Conservation (phyloP, 2,113 vertebrate genomes). For the Vimba vimba region DNA sequence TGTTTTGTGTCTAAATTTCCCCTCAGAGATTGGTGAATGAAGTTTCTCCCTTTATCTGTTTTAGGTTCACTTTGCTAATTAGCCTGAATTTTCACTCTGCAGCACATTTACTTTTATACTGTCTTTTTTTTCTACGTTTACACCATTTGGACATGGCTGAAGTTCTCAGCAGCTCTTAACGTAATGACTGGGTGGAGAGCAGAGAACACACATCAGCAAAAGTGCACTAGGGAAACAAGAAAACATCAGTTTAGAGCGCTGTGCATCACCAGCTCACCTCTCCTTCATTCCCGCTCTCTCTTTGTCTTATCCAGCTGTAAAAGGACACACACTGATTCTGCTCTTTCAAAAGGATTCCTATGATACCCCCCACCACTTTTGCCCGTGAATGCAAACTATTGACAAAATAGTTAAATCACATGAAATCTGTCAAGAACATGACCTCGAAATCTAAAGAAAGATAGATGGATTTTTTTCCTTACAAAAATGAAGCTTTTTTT, state of each 20-base stretch:
- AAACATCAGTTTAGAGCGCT: background rate
- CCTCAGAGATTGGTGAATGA: background rate
- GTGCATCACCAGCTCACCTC: background rate
- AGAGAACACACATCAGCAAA: background rate
- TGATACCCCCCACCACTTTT: background rate
- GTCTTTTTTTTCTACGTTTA: background rate
- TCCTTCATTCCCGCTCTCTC: constrained; percentile 39
- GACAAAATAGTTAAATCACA: background rate
- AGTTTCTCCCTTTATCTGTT: background rate
- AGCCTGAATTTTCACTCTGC: background rate
- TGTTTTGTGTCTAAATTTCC: background rate
- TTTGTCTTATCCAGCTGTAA: constrained; percentile 61
- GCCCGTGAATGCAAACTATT: background rate
- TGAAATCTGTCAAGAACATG: background rate
- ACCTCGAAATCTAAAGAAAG: background rate
- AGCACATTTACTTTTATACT: background rate
- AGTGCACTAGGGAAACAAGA: constrained; percentile 33
- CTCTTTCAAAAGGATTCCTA: constrained; percentile 65
- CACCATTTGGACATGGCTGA: background rate
- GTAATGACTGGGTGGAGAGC: constrained; percentile 24
- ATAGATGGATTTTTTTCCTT: background rate
- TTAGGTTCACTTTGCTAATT: constrained; percentile 21
- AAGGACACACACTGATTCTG: constrained; percentile 71
- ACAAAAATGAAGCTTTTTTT: background rate
- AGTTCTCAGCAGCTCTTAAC: constrained; percentile 48